Evolutionary conservation across 2,888 invertebrate genomes (phyloP), one percentile per base, ranked within the genome.

Genomic region (Aethes cnicana): DNA sequence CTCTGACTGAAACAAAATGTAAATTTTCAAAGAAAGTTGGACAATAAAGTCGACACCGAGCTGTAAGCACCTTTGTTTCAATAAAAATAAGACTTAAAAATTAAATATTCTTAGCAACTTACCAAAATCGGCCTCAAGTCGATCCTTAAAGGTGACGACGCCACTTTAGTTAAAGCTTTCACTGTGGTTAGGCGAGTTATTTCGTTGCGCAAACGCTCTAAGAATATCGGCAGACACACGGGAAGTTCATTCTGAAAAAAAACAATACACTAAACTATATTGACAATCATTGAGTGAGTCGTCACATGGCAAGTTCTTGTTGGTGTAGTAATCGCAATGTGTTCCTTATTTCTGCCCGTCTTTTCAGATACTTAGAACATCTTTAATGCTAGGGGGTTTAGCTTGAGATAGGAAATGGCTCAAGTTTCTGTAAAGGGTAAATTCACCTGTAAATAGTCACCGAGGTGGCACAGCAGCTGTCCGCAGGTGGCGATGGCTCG

Each of bases 401-500:
- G n/a, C n/a, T n/a, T n/a, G n/a, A n/a, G n/a, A n/a, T n/a, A n/a
- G n/a, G n/a, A n/a, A n/a, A n/a, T n/a, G n/a, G n/a, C n/a, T n/a
- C n/a, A n/a, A n/a, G n/a, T n/a, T n/a, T n/a, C n/a, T n/a, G n/a
- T n/a, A n/a, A n/a, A n/a, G n/a, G n/a, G n/a, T n/a, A 21, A 12
- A 56, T 54, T 37, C 54, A 91, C 91, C 78, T 94, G 90, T 42
- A 98, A 82, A 63, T 93, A 93, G 80, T 98, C 97, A 0, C 98
- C 98, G 62, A 98, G 93, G 78, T 97, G 96, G 55, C 96, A 95
- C 39, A 99, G 93, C 41, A 98, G 94, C 81, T 98, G 97, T 8
- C 98, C 98, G 95, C 97, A 97, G 68, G 98, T 97, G 1, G 97
- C 95, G 58, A 99, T 99, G 6, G 99, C 98, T 16, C 98, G 92